These are phyloP conservation scores for Dyspetes luteomarginatus DNA, from an alignment of 2,888 invertebrate species.

Conservation along the genomic window DNA sequence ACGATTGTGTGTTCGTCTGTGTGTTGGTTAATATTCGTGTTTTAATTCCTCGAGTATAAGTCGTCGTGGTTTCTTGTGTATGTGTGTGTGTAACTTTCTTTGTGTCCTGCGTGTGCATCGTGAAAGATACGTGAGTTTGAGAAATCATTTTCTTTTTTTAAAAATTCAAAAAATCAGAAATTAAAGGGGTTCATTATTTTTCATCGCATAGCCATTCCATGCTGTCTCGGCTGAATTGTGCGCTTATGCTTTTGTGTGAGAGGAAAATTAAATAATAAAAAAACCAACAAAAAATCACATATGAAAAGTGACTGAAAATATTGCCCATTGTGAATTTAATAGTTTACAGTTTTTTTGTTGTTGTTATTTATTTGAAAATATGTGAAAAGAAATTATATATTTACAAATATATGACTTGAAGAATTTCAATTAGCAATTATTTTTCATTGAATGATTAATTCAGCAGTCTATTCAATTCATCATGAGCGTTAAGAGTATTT, in stretches of 20 bases:
- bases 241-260: conserved; percentile 29
- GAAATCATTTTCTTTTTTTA: not conserved
- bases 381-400: too few species aligned
- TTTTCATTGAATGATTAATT: not conserved
- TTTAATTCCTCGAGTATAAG: conserved; percentile 31
- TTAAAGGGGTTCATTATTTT: conserved; percentile 8
- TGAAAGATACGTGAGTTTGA: conserved; percentile 14
- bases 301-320: conserved; percentile 31
- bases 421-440: too few species aligned
- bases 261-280: conserved; percentile 18
- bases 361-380: too few species aligned
- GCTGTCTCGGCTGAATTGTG: conserved; percentile 57
- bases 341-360: not conserved
- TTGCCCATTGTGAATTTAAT: conserved; percentile 59
- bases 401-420: too few species aligned
- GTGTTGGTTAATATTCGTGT: conserved; percentile 30
- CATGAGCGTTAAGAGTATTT: conserved; percentile 38
- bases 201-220: conserved; percentile 66
- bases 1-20: conserved; percentile 38
- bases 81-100: conserved; percentile 16
- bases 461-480: conserved; percentile 47
- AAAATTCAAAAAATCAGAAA: not conserved
- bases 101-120: conserved; percentile 42
- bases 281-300: conserved; percentile 28
- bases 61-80: not conserved